These are phyloP conservation scores for Anas georgica DNA, from an alignment of 2,797 vertebrate genomes.

Conservation along the genomic window DNA sequence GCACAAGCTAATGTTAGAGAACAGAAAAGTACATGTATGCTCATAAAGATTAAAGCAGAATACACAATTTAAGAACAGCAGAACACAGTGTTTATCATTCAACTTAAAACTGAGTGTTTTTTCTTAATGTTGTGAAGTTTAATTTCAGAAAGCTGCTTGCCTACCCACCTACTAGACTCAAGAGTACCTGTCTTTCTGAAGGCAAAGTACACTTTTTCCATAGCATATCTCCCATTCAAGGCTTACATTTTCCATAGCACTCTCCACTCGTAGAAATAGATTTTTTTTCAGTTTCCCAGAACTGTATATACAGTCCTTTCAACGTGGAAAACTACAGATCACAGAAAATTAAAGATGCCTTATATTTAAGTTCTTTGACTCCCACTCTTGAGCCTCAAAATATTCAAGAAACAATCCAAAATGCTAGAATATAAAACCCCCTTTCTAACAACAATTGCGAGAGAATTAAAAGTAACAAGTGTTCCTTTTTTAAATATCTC, in stretches of 20 bases:
- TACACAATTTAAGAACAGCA: background rate
- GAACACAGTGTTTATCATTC: background rate
- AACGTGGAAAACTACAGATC: background rate
- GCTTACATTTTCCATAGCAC: background rate
- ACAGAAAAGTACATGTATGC: background rate
- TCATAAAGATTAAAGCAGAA: background rate
- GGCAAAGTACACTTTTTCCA: background rate
- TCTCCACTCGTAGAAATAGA: background rate
- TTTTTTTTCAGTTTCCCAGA: background rate
- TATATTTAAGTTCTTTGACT: background rate
- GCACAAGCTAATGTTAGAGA: background rate
- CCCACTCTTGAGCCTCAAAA: background rate
- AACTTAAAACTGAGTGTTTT: background rate
- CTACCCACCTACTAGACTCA: background rate
- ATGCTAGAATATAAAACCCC: background rate
- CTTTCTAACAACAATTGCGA: background rate
- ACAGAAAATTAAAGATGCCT: background rate
- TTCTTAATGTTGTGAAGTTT: background rate
- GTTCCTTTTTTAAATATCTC: background rate
- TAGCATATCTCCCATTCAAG: background rate
- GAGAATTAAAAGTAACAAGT: background rate
- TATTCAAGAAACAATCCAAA: background rate
- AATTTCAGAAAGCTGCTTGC: background rate
- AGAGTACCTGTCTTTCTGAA: background rate
- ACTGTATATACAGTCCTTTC: background rate